Conservation (phyloP, 2,113 vertebrate species). For the Balaeniceps rex region DNA sequence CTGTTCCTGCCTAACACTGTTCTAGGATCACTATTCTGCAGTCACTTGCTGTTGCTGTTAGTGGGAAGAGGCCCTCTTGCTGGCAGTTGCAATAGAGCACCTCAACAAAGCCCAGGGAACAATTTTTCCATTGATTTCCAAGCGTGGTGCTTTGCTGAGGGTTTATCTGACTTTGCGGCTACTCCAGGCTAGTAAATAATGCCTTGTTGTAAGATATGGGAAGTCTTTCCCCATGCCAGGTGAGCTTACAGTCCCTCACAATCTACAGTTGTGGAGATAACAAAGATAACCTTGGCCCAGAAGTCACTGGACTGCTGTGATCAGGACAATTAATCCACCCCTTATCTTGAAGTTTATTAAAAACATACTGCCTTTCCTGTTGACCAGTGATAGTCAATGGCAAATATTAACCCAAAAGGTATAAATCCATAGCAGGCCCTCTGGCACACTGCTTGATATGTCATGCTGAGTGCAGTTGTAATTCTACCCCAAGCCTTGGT, state of each 20-base stretch:
- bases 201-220: not conserved
- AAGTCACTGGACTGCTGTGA: not conserved
- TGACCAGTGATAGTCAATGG: not conserved
- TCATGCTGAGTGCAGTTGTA: not conserved
- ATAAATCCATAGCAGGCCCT: not conserved
- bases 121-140: not conserved
- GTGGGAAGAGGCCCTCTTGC: conserved; percentile 20
- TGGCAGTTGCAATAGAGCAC: not conserved
- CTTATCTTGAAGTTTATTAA: not conserved
- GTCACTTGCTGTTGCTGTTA: not conserved
- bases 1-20: not conserved
- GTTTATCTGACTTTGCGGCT: not conserved
- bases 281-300: not conserved
- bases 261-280: not conserved
- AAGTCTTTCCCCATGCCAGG: not conserved
- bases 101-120: not conserved
- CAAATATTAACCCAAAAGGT: not conserved
- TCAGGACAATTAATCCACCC: not conserved
- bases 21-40: not conserved
- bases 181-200: not conserved
- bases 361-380: not conserved
- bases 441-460: not conserved
- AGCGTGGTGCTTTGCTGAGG: not conserved
- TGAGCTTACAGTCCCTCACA: not conserved
- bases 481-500: not conserved